Evolutionary conservation across 1,140 invertebrate genomes (phyloP).

Genomic region (Plutomurus gul): DNA sequence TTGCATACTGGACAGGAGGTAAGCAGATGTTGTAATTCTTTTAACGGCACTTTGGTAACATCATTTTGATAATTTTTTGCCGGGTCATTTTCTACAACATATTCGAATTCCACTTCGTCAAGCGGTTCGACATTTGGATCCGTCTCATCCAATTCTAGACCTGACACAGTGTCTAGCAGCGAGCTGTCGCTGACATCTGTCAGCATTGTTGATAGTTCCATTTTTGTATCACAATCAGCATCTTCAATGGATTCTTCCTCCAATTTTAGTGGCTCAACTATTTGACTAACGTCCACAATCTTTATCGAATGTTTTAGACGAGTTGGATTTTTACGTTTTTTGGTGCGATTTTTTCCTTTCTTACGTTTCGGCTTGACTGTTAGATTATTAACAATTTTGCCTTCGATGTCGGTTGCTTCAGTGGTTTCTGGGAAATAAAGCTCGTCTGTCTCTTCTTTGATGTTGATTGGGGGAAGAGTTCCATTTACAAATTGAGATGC

Average conservation of each 20-base stretch:
- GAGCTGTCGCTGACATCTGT: neutral
- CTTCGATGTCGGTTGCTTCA: no score
- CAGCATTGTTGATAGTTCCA: neutral
- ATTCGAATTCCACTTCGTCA: neutral
- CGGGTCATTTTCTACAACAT: neutral
- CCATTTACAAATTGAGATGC: conserved; percentile 7
- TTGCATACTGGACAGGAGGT: neutral
- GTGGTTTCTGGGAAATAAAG: no score
- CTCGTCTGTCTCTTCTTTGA: neutral
- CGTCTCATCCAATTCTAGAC: no score
- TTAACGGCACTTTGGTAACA: neutral
- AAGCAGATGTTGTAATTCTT: neutral
- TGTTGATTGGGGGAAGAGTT: neutral
- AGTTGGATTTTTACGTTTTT: neutral
- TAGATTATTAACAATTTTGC: no score
- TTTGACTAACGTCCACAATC: neutral
- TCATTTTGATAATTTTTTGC: neutral
- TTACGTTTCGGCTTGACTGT: neutral
- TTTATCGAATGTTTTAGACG: neutral
- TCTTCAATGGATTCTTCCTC: no score
- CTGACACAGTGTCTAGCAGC: no score
- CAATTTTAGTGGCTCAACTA: no score
- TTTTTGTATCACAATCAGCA: no score
- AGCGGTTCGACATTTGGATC: neutral
- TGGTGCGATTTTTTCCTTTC: neutral